These are phyloP conservation scores for Rhadinocentrus ornatus DNA, from an alignment of 2,797 vertebrate species.

Conservation along the genomic window DNA sequence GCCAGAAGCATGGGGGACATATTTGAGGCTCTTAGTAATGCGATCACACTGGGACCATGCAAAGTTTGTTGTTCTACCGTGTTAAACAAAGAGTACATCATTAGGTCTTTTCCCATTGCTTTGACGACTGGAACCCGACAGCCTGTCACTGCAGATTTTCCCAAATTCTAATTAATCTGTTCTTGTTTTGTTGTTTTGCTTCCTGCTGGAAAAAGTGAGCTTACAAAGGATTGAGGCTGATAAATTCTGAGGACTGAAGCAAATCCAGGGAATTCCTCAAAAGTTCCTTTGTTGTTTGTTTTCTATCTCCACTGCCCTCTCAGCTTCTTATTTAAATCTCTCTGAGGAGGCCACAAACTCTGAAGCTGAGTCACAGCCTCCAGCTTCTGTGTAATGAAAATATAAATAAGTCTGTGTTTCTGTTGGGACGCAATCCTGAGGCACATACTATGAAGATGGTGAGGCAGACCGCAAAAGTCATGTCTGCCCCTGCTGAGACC, in stretches of 20 bases:
- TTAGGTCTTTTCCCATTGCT: constrained; percentile 69
- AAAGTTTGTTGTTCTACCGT: constrained; percentile 72
- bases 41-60: constrained; percentile 59
- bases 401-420: constrained; percentile 45
- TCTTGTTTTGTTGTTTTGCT: constrained; percentile 77
- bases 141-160: constrained; percentile 75
- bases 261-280: constrained; percentile 50
- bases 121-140: constrained; percentile 71
- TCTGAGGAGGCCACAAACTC: background rate
- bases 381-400: constrained; percentile 25
- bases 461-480: constrained; percentile 32
- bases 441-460: constrained; percentile 15
- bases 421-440: constrained; percentile 22
- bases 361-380: constrained; percentile 22
- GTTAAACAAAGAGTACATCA: constrained; percentile 78
- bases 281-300: constrained; percentile 49
- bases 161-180: constrained; percentile 76
- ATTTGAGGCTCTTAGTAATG: constrained; percentile 70
- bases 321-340: constrained; percentile 21
- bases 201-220: constrained; percentile 77
- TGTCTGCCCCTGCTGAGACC: constrained; percentile 17
- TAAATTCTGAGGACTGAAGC: constrained; percentile 56
- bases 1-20: constrained; percentile 65
- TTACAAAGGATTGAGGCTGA: constrained; percentile 59
- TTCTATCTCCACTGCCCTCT: constrained; percentile 25